These are phyloP conservation scores for Falcaria lacertinaria DNA, from an alignment of 2,888 invertebrate species.

Conservation along the genomic window DNA sequence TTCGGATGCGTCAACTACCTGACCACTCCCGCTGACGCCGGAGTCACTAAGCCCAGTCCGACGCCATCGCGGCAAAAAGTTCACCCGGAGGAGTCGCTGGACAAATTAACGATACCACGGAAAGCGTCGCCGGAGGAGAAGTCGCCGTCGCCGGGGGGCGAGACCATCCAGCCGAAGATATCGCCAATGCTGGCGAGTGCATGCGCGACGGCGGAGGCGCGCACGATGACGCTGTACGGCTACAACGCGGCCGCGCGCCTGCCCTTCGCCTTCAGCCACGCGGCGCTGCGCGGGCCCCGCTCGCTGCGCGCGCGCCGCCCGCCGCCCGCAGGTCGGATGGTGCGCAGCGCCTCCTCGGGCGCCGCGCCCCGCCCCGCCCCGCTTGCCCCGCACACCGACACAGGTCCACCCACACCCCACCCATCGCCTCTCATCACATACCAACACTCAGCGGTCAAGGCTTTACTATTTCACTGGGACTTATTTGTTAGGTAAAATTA, in stretches of 20 bases:
- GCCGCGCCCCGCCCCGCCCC: constrained; percentile 52
- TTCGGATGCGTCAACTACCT: constrained; percentile 77
- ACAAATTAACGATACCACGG: constrained; percentile 49
- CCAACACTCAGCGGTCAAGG: too few relatives aligned
- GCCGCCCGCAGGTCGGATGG: constrained; percentile 66
- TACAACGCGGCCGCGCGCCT: constrained; percentile 74
- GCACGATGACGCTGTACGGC: constrained; percentile 72
- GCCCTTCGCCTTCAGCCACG: constrained; percentile 73
- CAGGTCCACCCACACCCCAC: constrained; percentile 51
- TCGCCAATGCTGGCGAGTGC: constrained; percentile 61
- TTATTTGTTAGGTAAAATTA: too few relatives aligned
- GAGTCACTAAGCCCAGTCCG: constrained; percentile 25
- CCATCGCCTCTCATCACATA: neutral
- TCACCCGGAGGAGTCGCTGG: constrained; percentile 65
- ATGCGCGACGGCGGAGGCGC: constrained; percentile 60
- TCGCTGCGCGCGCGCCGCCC: constrained; percentile 42
- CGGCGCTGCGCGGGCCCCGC: constrained; percentile 46
- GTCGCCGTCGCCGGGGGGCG: constrained; percentile 53
- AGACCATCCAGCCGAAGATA: constrained; percentile 69
- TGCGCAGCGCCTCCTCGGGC: constrained; percentile 75
- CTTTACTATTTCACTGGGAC: too few relatives aligned
- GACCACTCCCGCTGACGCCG: constrained; percentile 51
- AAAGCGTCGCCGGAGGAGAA: constrained; percentile 63
- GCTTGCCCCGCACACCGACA: constrained; percentile 52
- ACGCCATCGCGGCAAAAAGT: constrained; percentile 59